Percentiles rank a stretch among this genome's conserved stretches.
phyloP scores from a whole-genome alignment of 2,888 invertebrate species.

The Nemapogon koenigi region DNA sequence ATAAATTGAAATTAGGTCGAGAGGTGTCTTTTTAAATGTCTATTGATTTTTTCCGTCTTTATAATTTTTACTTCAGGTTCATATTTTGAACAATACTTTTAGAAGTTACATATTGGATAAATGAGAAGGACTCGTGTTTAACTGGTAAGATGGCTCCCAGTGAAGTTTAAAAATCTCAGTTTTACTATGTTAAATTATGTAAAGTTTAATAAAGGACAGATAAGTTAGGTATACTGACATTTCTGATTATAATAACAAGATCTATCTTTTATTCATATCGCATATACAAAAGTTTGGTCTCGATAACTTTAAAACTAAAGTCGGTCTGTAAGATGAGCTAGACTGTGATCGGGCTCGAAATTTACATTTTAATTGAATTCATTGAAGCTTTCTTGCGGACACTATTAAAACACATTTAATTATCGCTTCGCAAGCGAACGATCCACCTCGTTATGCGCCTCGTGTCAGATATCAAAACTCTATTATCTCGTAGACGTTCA shows the following conservation, averaged over 20 bases:
- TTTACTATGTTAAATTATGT: no score
- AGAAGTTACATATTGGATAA: no score
- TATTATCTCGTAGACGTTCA: constrained; percentile 13
- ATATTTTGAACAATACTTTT: no score
- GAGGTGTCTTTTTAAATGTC: no score
- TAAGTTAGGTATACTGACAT: not conserved
- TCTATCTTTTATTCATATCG: constrained; percentile 6
- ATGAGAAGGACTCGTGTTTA: no score
- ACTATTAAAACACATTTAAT: constrained; percentile 25
- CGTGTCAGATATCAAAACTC: constrained; percentile 13
- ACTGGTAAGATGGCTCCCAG: no score
- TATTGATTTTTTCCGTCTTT: no score
- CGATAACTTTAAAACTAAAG: constrained; percentile 12
- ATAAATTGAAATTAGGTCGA: no score
- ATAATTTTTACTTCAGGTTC: no score
- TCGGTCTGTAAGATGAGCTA: constrained; percentile 14
- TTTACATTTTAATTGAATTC: constrained; percentile 46
- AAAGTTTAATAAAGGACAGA: no score
- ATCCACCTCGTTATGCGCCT: constrained; percentile 10
- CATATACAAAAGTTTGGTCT: constrained; percentile 6
- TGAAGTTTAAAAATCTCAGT: no score
- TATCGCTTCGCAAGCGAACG: constrained; percentile 15
- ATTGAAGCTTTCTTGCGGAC: constrained; percentile 21
- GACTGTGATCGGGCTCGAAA: constrained; percentile 20
- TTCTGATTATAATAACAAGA: constrained; percentile 4